These are phyloP conservation scores for Chiloscyllium plagiosum DNA, from an alignment of 2,113 vertebrate species.

Conservation along the genomic window DNA sequence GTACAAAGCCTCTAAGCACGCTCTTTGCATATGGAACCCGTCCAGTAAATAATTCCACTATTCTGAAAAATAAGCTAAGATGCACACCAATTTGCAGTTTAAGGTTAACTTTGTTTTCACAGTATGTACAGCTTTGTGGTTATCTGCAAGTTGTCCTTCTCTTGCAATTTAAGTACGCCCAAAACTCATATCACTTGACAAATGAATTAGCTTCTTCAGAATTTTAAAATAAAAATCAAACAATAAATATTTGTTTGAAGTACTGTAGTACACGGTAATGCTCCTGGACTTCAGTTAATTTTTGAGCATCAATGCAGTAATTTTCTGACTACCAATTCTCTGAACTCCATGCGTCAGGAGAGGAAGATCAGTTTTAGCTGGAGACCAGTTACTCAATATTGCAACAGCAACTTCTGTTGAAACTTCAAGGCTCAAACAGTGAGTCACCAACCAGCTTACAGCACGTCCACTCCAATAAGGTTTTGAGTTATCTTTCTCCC, in stretches of 20 bases:
- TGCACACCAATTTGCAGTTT: background rate
- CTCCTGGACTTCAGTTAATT: background rate
- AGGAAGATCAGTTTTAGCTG: background rate
- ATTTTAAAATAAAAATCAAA: background rate
- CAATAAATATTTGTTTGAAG: background rate
- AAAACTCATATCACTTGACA: background rate
- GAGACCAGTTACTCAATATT: background rate
- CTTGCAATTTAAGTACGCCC: background rate
- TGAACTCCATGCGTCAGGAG: background rate
- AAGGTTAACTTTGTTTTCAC: background rate
- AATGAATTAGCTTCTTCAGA: background rate
- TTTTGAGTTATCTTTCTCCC: background rate
- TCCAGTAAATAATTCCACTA: background rate
- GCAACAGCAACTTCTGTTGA: background rate
- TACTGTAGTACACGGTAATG: background rate
- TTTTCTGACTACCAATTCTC: background rate
- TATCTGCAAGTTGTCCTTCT: background rate
- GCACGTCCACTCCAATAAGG: background rate
- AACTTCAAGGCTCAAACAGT: background rate
- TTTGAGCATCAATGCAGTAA: background rate
- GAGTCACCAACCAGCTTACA: background rate
- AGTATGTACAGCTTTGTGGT: background rate
- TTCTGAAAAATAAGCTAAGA: background rate
- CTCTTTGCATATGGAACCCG: background rate
- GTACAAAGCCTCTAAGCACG: background rate